Base-by-base conservation (phyloP, 2,113 vertebrate genomes). In the Nibea coibor region DNA sequence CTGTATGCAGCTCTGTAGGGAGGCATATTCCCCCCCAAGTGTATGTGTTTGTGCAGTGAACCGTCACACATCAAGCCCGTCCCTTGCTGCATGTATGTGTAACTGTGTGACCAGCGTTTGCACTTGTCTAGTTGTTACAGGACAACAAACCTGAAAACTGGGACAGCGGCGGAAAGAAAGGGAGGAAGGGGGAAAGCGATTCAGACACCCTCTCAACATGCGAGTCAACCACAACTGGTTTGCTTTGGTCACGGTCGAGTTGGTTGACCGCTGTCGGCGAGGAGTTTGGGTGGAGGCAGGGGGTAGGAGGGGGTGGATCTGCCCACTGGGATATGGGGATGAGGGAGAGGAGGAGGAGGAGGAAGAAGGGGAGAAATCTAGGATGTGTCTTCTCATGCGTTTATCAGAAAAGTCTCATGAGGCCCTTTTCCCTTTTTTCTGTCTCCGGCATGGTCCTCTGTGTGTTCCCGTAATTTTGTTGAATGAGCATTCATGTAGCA, bases 181-280 rank as follows among this genome's bases (percentile, higher is more conserved):
- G 82, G 73, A 57, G 81, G 2, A 56, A 56, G 70, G 59, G 82
- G 78, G 72, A 78, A 59, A 85, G 67, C 68, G 20, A 72, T 83
- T 86, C 83, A 92, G 88, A 91, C 89, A 83, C 89, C 65, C 75
- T 79, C 83, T 84, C 89, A 89, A 93, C 91, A 90, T 92, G 93
- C 87, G 42, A 93, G 91, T 91, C 91, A 84, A 93, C 88, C 91
- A 86, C 91, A 92, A 93, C 93, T 93, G 92, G 88, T 94, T 93
- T 93, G 91, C 93, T 92, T 89, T 91, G 91, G 93, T 92, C 93
- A 93, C 86, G 93, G 88, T 91, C 42, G 86, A 92, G 88, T 86
- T 90, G 87, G 80, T 74, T 78, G 88, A 87, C 89, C 84, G 83
- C 90, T 92, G 87, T 88, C 77, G 81, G 83, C 31, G 62, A 86